phyloP scores from a whole-genome alignment of 1,140 invertebrate species.

The Nephotettix cincticeps region DNA sequence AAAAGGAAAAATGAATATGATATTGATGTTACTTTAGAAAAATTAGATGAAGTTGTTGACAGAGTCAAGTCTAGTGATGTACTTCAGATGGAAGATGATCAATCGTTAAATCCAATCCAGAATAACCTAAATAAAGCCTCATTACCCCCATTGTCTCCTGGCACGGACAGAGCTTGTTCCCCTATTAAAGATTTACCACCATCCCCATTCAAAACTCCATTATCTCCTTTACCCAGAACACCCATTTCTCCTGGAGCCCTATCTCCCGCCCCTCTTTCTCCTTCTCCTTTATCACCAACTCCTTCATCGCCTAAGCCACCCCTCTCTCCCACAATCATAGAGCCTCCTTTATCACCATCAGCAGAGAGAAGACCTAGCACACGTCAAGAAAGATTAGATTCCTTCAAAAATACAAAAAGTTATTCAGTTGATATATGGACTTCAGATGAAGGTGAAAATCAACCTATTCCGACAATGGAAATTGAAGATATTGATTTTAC shows the following conservation, averaged over 20 bases:
- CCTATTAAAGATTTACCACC: neutral
- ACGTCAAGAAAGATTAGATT: conserved; percentile 42
- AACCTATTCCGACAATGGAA: conserved; percentile 35
- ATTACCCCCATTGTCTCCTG: conserved; percentile 4
- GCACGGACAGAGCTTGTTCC: conserved; percentile 1
- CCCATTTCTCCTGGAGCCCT: neutral
- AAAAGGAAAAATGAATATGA: conserved; percentile 10
- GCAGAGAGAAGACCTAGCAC: conserved; percentile 42
- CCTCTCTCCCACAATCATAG: conserved; percentile 23
- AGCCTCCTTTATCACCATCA: conserved; percentile 27
- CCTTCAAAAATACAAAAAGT: conserved; percentile 44
- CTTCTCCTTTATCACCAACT: conserved; percentile 7
- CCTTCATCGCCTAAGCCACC: conserved; percentile 24
- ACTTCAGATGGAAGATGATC: neutral
- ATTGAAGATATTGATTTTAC: conserved; percentile 37
- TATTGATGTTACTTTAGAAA: conserved; percentile 25
- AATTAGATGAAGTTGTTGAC: conserved; percentile 31
- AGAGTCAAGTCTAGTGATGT: conserved; percentile 17
- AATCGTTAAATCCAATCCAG: neutral
- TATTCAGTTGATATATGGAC: conserved; percentile 44
- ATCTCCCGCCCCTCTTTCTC: conserved; percentile 11
- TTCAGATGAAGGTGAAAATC: conserved; percentile 41
- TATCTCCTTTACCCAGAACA: neutral
- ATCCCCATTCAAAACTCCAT: neutral
- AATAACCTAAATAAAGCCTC: neutral